These are phyloP conservation scores for Cairina moschata DNA, from an alignment of 2,113 vertebrate species.

Conservation along the genomic window DNA sequence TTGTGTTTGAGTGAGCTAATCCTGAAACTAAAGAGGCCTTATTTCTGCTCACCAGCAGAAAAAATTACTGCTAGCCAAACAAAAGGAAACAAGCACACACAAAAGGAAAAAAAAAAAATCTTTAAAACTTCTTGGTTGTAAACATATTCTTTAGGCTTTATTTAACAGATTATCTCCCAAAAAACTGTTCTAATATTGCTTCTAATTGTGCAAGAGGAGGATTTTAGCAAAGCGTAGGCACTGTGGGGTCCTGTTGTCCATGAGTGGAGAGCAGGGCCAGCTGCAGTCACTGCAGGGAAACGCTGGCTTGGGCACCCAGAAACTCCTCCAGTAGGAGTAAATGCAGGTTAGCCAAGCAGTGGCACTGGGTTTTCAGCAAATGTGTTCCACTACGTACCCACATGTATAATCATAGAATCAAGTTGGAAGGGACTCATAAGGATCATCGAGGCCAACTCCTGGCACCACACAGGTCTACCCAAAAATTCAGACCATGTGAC, in stretches of 20 bases:
- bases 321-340: not conserved
- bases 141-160: not conserved
- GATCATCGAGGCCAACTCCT: too few relatives aligned
- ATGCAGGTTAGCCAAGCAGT: not conserved
- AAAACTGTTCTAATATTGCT: not conserved
- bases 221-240: not conserved
- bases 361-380: not conserved
- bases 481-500: too few relatives aligned
- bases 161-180: not conserved
- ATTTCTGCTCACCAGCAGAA: not conserved
- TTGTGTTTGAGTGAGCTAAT: not conserved
- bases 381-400: not conserved
- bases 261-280: not conserved
- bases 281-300: not conserved
- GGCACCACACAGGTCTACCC: too few relatives aligned
- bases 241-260: rapidly evolving
- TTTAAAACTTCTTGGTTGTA: not conserved
- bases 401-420: too few relatives aligned
- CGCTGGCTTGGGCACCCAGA: not conserved
- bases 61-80: not conserved
- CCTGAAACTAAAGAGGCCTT: not conserved
- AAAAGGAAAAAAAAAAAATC: not conserved
- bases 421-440: too few relatives aligned
- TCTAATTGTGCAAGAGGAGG: not conserved
- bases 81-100: not conserved